A percentile compares a stretch with the other conserved stretches of the same genome.
These are phyloP conservation scores for Perca fluviatilis DNA, from an alignment of 2,113 vertebrate genomes.

Conservation along the genomic window DNA sequence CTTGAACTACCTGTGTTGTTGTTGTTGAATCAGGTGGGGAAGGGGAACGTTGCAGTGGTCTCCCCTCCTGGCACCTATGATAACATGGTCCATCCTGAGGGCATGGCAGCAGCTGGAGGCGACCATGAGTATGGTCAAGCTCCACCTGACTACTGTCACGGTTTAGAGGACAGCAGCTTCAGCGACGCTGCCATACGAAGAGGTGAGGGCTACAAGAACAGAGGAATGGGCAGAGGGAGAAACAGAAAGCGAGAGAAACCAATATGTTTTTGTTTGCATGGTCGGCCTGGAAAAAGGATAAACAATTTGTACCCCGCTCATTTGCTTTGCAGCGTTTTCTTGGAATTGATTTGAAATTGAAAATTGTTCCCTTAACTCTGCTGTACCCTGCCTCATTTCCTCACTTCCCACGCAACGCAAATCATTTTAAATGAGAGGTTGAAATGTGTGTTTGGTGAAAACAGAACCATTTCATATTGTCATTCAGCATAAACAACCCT, in stretches of 20 bases:
- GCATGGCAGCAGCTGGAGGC: not conserved
- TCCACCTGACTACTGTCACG: conserved; percentile 63
- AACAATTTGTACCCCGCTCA: conserved; percentile 33
- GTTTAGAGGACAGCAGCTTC: conserved; percentile 67
- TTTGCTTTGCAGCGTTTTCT: conserved; percentile 47
- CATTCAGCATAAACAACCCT: conserved; percentile 29
- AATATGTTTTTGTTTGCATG: conserved; percentile 8
- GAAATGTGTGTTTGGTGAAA: conserved; percentile 43
- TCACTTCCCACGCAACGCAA: conserved; percentile 35
- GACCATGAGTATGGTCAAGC: conserved; percentile 1
- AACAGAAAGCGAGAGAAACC: not conserved
- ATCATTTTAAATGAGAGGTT: conserved; percentile 48
- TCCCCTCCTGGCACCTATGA: conserved; percentile 54
- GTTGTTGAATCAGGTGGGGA: conserved; percentile 46
- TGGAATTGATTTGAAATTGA: conserved; percentile 64
- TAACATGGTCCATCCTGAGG: conserved; percentile 18
- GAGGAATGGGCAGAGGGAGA: not conserved
- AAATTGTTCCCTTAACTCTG: conserved; percentile 38
- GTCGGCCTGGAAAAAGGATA: not conserved
- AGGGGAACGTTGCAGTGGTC: conserved; percentile 61
- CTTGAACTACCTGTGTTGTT: not conserved
- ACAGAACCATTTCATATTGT: conserved; percentile 25
- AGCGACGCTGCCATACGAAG: conserved; percentile 72
- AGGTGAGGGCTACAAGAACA: conserved; percentile 65
- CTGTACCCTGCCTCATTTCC: conserved; percentile 29